Percentiles rank a stretch among this genome's conserved stretches.
Evolutionary conservation across 2,113 vertebrate species (phyloP).

Genomic region (Probosciger aterrimus): DNA sequence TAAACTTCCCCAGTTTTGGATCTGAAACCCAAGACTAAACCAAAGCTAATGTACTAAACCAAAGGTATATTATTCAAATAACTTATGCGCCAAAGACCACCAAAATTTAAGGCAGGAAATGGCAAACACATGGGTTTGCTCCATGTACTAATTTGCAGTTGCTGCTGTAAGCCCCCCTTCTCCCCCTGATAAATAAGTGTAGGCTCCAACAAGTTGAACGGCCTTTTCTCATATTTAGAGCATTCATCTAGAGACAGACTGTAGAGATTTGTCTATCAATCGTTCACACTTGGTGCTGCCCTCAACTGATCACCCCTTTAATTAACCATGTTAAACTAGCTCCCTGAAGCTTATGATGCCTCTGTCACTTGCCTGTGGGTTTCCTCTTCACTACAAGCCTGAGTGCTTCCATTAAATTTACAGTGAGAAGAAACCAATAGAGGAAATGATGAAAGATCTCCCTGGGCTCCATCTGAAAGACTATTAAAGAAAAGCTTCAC

Average conservation of each 20-base stretch:
- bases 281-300: conserved; percentile 3
- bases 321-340: conserved; percentile 56
- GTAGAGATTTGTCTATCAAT: conserved; percentile 31
- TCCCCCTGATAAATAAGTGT: accelerated
- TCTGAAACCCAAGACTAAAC: neutral
- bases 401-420: conserved; percentile 58
- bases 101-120: neutral
- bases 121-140: neutral
- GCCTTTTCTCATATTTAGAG: neutral
- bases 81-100: neutral
- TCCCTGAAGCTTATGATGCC: conserved; percentile 53
- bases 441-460: conserved; percentile 52
- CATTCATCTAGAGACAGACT: neutral
- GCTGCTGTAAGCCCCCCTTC: neutral
- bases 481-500: neutral
- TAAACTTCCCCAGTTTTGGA: neutral
- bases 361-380: conserved; percentile 30
- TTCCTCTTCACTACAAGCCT: conserved; percentile 42
- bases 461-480: conserved; percentile 34
- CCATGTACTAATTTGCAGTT: neutral
- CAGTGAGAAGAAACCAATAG: conserved; percentile 45
- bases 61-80: neutral
- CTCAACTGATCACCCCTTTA: conserved; percentile 60
- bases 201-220: neutral
- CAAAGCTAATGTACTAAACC: neutral